Conservation (phyloP, 2,113 vertebrate species). For the Zosterops borbonicus region DNA sequence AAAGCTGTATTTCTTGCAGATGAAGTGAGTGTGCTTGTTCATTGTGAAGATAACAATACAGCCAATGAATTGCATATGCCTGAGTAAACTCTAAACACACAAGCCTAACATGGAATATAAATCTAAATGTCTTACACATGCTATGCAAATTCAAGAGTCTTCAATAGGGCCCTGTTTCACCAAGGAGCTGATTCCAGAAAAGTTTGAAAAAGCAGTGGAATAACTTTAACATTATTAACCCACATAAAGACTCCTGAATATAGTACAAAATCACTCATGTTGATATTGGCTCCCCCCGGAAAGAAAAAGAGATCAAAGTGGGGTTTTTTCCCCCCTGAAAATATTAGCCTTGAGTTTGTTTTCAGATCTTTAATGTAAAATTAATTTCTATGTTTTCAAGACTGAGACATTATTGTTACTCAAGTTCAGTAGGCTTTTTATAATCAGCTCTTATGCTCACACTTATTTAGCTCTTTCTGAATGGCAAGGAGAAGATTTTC, state of each 20-base stretch:
- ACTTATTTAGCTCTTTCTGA: slow-evolving; percentile 55
- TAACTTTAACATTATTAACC: slow-evolving; percentile 66
- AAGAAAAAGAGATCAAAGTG: slow-evolving; percentile 66
- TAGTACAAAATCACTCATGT: slow-evolving; percentile 56
- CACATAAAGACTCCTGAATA: slow-evolving; percentile 68
- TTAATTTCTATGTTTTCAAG: slow-evolving; percentile 59
- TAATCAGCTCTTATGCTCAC: slow-evolving; percentile 4
- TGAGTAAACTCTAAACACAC: slow-evolving; percentile 29
- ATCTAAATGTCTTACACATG: slow-evolving; percentile 55
- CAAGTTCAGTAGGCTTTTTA: slow-evolving; percentile 28
- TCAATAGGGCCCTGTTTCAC: slow-evolving; percentile 57
- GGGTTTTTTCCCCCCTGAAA: slow-evolving; percentile 23
- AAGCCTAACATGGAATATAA: slow-evolving; percentile 47
- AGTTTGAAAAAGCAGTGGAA: slow-evolving; percentile 55
- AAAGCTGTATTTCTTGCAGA: slow-evolving; percentile 36
- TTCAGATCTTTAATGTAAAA: slow-evolving; percentile 67
- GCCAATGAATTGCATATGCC: slow-evolving; percentile 32
- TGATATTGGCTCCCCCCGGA: slow-evolving; percentile 61
- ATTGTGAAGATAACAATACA: slow-evolving; percentile 58
- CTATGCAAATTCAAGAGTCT: slow-evolving; percentile 21
- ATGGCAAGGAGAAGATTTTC: slow-evolving; percentile 44
- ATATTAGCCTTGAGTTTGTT: slow-evolving; percentile 70
- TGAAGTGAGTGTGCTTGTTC: slow-evolving; percentile 43
- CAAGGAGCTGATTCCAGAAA: slow-evolving; percentile 43
- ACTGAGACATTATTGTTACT: slow-evolving; percentile 63